Conservation (phyloP, 2,888 invertebrate species). For the Agonopterix arenella region DNA sequence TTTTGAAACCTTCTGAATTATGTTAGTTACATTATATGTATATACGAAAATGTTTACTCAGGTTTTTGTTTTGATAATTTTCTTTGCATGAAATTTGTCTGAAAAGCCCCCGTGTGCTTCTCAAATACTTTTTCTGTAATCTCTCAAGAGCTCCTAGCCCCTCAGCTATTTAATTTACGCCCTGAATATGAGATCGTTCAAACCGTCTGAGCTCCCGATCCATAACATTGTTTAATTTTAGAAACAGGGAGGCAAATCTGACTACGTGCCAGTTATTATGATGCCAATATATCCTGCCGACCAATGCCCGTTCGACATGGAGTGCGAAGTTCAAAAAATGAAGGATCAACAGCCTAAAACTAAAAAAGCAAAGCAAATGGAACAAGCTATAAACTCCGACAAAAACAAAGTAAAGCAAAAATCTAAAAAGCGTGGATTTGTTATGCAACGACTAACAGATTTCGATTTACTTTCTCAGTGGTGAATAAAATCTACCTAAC, state of each 20-base stretch:
- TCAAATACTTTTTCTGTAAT: too few species aligned
- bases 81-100: too few species aligned
- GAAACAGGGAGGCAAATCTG: constrained; percentile 25
- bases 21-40: too few species aligned
- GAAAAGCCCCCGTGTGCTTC: too few species aligned
- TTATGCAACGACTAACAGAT: constrained; percentile 54
- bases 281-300: constrained; percentile 60
- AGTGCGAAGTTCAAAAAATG: constrained; percentile 48
- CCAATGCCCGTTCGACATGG: constrained; percentile 58
- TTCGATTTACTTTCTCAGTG: constrained; percentile 64
- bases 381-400: constrained; percentile 20
- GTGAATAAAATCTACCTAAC: constrained; percentile 21
- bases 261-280: constrained; percentile 60
- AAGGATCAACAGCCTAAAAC: constrained; percentile 31
- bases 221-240: not conserved
- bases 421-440: constrained; percentile 47
- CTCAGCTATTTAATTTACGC: too few species aligned
- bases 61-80: too few species aligned
- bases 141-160: too few species aligned
- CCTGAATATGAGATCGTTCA: too few species aligned
- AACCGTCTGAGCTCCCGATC: too few species aligned
- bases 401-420: constrained; percentile 43
- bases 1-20: too few species aligned
- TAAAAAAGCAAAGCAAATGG: constrained; percentile 23
- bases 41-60: too few species aligned